Percentiles rank a stretch among this genome's conserved stretches.
Evolutionary conservation across 2,797 vertebrate species (phyloP).

Genomic region (Gallinago solitaria): DNA sequence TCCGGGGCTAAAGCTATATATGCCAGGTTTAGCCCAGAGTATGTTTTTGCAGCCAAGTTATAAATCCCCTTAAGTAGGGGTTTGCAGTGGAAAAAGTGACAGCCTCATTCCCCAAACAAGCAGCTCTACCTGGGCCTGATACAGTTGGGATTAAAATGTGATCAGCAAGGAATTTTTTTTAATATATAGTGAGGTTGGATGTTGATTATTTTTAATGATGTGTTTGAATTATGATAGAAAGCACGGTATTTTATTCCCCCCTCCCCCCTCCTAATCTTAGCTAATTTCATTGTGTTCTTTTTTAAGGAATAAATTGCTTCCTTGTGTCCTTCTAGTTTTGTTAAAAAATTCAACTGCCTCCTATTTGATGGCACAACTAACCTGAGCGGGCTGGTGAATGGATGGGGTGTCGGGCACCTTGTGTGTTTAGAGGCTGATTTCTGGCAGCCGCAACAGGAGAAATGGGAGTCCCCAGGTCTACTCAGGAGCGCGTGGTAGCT

Average conservation of each 20-base stretch:
- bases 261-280: not conserved
- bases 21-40: constrained; percentile 60
- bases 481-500: not conserved
- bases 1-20: constrained; percentile 53
- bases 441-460: not conserved
- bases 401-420: not conserved
- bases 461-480: constrained; percentile 37
- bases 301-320: constrained; percentile 20
- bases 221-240: constrained; percentile 16
- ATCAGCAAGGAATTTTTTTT: constrained; percentile 61
- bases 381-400: not conserved
- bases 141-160: constrained; percentile 68
- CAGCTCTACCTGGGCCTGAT: constrained; percentile 62
- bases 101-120: constrained; percentile 40
- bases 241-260: not conserved
- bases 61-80: constrained; percentile 69
- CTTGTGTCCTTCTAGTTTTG: constrained; percentile 7
- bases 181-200: constrained; percentile 33
- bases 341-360: not conserved
- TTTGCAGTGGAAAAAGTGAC: constrained; percentile 74
- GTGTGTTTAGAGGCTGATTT: not conserved
- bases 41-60: constrained; percentile 70
- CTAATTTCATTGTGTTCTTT: constrained; percentile 12
- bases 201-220: constrained; percentile 42
- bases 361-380: not conserved